Base-by-base conservation (phyloP, 2,113 vertebrate species). In the Otocyon megalotis region DNA sequence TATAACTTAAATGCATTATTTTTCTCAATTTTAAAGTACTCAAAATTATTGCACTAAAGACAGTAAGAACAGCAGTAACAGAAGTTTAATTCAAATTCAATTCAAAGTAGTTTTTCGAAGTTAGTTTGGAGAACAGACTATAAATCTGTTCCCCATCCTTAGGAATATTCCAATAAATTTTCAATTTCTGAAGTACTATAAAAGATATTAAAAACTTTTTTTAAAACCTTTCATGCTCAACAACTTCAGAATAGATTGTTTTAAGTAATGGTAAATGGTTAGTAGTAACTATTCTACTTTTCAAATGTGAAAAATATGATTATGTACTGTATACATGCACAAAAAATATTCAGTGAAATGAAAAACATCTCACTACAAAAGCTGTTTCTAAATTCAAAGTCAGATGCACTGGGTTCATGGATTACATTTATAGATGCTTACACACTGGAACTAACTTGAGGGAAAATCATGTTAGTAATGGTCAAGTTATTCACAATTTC, bases 81-180 rank as follows among this genome's bases (percentile, higher is more conserved):
- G 87, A 84, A 37, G 37, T 69, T 48, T 35, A 91, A 20, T 43
- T 85, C 48, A 85, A 24, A 85, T 85, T 63, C 26, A 84, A 76
- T 54, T 83, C 35, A 86, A 79, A 91, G 84, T 4, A 88, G 37
- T 5, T 86, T 63, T 86, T 54, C 43, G 72, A 90, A 87, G 26
- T 81, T 93, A 94, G 95, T 88, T 56, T 94, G 81, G 13, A 92
- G n/a, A 96, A 82, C 0, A 87, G 24, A 88, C 53, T 84, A 65
- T 86, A 92, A 85, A 65, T 85, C 20, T 96, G 28, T 77, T 76
- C 3, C 24, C 32, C 11, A 58, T 48, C 8, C 12, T 90, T 0
- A 83, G 67, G 30, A 93, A 69, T 50, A 43, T 43, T 43, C 43
- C 43, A 85, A 94, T 3, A 80, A 85, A 92, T 37, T 96, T 30